These are phyloP conservation scores for Clistopyga incitator DNA, from an alignment of 2,888 invertebrate species.

Conservation along the genomic window DNA sequence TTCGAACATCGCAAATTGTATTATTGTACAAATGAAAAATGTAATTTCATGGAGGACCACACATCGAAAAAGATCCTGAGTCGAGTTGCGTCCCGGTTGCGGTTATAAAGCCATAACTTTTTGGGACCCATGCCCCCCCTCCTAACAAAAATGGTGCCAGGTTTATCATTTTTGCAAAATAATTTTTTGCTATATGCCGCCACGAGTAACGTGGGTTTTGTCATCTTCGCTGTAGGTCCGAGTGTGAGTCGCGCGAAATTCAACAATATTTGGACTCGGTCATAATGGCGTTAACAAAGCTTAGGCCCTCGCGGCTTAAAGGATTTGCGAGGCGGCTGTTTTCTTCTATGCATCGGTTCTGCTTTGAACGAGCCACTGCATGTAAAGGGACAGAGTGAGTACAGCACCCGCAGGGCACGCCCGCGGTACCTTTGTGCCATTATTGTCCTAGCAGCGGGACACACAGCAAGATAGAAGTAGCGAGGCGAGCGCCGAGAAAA, in stretches of 20 bases:
- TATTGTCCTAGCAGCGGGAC: constrained; percentile 68
- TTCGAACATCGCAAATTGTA: neutral
- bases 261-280: constrained; percentile 77
- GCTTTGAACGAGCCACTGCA: constrained; percentile 43
- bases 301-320: constrained; percentile 70
- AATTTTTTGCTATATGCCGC: no score
- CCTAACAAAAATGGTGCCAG: constrained; percentile 13
- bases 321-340: constrained; percentile 71
- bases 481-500: constrained; percentile 23
- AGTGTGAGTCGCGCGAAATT: constrained; percentile 62
- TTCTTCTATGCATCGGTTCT: constrained; percentile 44
- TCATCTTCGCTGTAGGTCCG: constrained; percentile 75
- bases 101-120: constrained; percentile 53
- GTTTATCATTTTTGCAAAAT: constrained; percentile 52
- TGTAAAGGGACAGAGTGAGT: constrained; percentile 6
- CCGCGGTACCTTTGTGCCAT: constrained; percentile 75
- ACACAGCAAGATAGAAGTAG: constrained; percentile 30
- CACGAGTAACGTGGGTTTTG: neutral
- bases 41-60: neutral
- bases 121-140: constrained; percentile 31
- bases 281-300: constrained; percentile 78
- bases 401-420: constrained; percentile 37
- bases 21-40: neutral
- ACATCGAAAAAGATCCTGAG: neutral
- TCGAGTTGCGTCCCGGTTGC: neutral